Conservation (phyloP, 2,797 vertebrate species). For the Arrhamphus sclerolepis region DNA sequence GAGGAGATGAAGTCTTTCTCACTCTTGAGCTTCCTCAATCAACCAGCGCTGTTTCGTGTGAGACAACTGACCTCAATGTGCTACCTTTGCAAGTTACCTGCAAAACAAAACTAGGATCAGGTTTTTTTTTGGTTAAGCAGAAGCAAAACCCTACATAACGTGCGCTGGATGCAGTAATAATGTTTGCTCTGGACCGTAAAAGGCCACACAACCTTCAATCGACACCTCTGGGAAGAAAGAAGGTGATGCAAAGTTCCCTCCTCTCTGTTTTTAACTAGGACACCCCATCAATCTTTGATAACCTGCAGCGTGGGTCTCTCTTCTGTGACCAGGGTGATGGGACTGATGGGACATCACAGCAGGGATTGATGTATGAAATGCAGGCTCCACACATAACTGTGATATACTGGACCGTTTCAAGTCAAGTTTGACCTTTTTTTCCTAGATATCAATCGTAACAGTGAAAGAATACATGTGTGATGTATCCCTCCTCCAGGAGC, state of each 20-base stretch:
- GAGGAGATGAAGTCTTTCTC: slow-evolving; percentile 39
- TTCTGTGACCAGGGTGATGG: slow-evolving; percentile 78
- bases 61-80: slow-evolving; percentile 39
- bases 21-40: slow-evolving; percentile 47
- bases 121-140: slow-evolving; percentile 24
- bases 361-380: slow-evolving; percentile 79
- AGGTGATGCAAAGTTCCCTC: slow-evolving; percentile 47
- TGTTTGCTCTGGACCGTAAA: slow-evolving; percentile 23
- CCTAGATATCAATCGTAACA: slow-evolving; percentile 80
- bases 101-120: slow-evolving; percentile 21
- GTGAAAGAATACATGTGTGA: slow-evolving; percentile 78
- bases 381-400: slow-evolving; percentile 74
- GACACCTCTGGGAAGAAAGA: slow-evolving; percentile 33
- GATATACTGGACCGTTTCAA: slow-evolving; percentile 80
- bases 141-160: slow-evolving; percentile 18
- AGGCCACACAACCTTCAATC: slow-evolving; percentile 8
- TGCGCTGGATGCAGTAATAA: slow-evolving; percentile 12
- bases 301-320: slow-evolving; percentile 68
- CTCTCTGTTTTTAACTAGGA: slow-evolving; percentile 75
- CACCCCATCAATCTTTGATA: slow-evolving; percentile 82
- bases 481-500: slow-evolving; percentile 73
- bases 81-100: slow-evolving; percentile 32
- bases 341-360: slow-evolving; percentile 77
- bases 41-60: slow-evolving; percentile 27
- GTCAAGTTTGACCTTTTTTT: slow-evolving; percentile 82